Evolutionary conservation across 1,140 invertebrate species (phyloP), one percentile per base, ranked within the genome.

Genomic region (Halesus radiatus): DNA sequence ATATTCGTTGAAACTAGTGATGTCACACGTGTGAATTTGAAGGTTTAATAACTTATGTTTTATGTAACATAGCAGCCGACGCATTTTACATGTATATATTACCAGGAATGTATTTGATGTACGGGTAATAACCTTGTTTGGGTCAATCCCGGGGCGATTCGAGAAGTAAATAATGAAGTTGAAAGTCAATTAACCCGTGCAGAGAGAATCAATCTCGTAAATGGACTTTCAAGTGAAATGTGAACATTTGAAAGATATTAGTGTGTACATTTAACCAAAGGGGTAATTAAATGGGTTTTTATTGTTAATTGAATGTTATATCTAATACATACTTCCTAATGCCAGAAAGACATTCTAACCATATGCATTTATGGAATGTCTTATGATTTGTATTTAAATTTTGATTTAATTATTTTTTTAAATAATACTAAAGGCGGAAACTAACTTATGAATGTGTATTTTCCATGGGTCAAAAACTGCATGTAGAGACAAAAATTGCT

Each of bases 81-180:
- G 29, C 64, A 68, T 16, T 8, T 72, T 72, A 22, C 26, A 26
- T 45, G 37, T 45, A 26, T 26, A 72, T 53, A 20, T 22, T 53
- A 53, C 50, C 68, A 23, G 50, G 68, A 72, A 72, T 72, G 68
- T 72, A 72, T 72, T 72, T 72, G 18, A 72, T 54, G 22, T 72
- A 72, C 68, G 68, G 68, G 68, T 72, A 23, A 52, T 53, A 53
- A 3, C 8, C 23, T 16, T 15, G 8, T 53, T 29, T 54, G 20
- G 18, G 7, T 37, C n/a, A 29, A 66, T 15, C 23, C 26, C 15
- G 3, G 37, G 32, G 37, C 37, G 37, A 45, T 45, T 45, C 10
- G 10, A 8, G 37, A 45, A 18, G 62, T 45, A 6, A 16, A 29
- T 52, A 50, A 68, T 4, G n/a, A 37, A 68, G 37, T 37, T 26